A percentile compares a stretch with the other conserved stretches of the same genome.
These are phyloP conservation scores for Cataglyphis hispanica DNA, from an alignment of 1,140 invertebrate species.

Conservation along the genomic window DNA sequence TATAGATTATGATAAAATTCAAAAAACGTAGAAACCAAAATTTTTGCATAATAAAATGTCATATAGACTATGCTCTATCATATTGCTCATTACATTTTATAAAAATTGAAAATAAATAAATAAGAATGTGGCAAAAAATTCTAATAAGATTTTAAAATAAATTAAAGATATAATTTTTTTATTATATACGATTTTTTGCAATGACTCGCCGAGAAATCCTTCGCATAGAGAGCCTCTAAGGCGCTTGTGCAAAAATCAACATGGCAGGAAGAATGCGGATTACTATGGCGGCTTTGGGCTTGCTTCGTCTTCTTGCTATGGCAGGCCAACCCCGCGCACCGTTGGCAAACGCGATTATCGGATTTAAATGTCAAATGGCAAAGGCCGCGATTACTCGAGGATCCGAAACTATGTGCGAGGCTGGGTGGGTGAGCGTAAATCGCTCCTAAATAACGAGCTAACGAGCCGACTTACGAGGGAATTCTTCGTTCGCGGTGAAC, in stretches of 20 bases:
- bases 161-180: constrained; percentile 18
- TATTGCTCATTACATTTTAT: too few species aligned
- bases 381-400: constrained; percentile 57
- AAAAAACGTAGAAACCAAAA: too few species aligned
- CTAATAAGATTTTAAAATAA: constrained; percentile 55
- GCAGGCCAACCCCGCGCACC: constrained; percentile 16
- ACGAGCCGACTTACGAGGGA: constrained; percentile 80
- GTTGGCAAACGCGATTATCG: constrained; percentile 72
- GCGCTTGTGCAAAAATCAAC: constrained; percentile 80
- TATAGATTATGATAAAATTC: too few species aligned
- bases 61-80: too few species aligned
- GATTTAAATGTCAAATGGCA: constrained; percentile 82
- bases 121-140: too few species aligned
- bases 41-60: too few species aligned
- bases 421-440: constrained; percentile 70
- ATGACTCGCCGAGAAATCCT: background rate
- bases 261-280: constrained; percentile 81
- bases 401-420: constrained; percentile 67
- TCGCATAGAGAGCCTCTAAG: constrained; percentile 27
- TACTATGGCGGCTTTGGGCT: constrained; percentile 77
- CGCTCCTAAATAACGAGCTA: constrained; percentile 82
- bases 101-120: too few species aligned
- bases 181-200: background rate
- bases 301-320: constrained; percentile 27
- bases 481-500: constrained; percentile 62